phyloP scores from a whole-genome alignment of 2,797 vertebrate species.

The Momotus momota region DNA sequence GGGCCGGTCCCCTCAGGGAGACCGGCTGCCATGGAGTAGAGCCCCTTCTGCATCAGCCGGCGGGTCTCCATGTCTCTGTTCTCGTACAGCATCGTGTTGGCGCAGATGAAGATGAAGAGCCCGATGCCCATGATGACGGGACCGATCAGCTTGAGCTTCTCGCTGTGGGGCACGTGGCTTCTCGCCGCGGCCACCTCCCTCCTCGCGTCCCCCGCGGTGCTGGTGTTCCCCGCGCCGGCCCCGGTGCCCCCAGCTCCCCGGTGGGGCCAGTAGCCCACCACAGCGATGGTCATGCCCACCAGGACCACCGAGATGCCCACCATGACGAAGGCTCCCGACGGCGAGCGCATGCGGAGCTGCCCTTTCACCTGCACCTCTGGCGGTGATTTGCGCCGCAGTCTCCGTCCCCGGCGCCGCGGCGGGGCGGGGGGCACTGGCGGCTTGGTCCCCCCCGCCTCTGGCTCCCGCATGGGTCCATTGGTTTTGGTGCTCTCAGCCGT shows the following conservation, averaged over 20 bases:
- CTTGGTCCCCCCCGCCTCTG: neutral
- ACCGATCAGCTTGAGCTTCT: slow-evolving; percentile 92
- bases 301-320: slow-evolving; percentile 89
- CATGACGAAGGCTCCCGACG: slow-evolving; percentile 90
- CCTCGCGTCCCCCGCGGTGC: neutral
- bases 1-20: slow-evolving; percentile 49
- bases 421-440: neutral
- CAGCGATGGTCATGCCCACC: slow-evolving; percentile 90
- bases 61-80: slow-evolving; percentile 95
- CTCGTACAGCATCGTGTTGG: slow-evolving; percentile 95
- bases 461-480: slow-evolving; percentile 53
- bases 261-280: slow-evolving; percentile 96
- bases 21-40: slow-evolving; percentile 78
- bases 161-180: slow-evolving; percentile 79
- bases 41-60: slow-evolving; percentile 81
- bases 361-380: slow-evolving; percentile 79
- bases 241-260: neutral
- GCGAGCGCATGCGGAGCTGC: slow-evolving; percentile 90
- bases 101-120: slow-evolving; percentile 97
- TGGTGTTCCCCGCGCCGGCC: slow-evolving; percentile 20
- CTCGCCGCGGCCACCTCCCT: slow-evolving; percentile 64
- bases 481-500: slow-evolving; percentile 27
- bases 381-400: slow-evolving; percentile 78
- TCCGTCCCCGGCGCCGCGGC: slow-evolving; percentile 70
- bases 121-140: slow-evolving; percentile 97